A percentile compares a stretch with the other conserved stretches of the same genome.
phyloP scores from a whole-genome alignment of 1,140 invertebrate species.

The Gryllus bimaculatus region DNA sequence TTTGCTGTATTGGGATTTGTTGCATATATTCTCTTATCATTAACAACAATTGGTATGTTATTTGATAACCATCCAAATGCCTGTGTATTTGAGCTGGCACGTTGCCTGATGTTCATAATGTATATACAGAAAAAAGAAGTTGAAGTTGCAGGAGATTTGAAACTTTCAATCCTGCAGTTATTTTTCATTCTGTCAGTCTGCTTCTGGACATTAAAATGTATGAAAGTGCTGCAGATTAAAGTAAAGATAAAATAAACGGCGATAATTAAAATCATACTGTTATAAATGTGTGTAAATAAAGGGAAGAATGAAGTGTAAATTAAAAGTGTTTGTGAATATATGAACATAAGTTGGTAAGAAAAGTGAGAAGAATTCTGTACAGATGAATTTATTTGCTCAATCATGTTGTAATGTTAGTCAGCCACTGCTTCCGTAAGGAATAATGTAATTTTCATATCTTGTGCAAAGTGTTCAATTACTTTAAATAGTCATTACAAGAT shows the following conservation, averaged over 20 bases:
- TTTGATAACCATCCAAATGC: slow-evolving; percentile 49
- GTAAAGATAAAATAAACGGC: slow-evolving; percentile 10
- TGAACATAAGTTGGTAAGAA: no score
- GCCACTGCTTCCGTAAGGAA: no score
- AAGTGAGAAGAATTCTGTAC: no score
- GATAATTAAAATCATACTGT: neutral
- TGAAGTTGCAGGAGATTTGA: neutral
- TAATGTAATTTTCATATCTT: neutral
- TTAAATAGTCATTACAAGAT: neutral
- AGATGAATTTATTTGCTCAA: no score
- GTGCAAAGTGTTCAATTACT: neutral
- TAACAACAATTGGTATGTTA: slow-evolving; percentile 58
- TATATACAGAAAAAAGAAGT: slow-evolving; percentile 9
- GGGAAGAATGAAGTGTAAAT: neutral
- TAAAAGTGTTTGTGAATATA: neutral
- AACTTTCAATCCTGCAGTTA: slow-evolving; percentile 6
- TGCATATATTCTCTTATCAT: slow-evolving; percentile 51
- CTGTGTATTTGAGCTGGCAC: slow-evolving; percentile 41
- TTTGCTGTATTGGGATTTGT: slow-evolving; percentile 44
- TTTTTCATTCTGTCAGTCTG: slow-evolving; percentile 17
- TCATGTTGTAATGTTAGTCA: no score
- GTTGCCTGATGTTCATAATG: slow-evolving; percentile 40
- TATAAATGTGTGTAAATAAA: neutral
- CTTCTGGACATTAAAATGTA: slow-evolving; percentile 18
- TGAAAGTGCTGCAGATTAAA: slow-evolving; percentile 12